These are phyloP conservation scores for Conchocele bisecta DNA, from an alignment of 2,888 invertebrate species.

Conservation along the genomic window DNA sequence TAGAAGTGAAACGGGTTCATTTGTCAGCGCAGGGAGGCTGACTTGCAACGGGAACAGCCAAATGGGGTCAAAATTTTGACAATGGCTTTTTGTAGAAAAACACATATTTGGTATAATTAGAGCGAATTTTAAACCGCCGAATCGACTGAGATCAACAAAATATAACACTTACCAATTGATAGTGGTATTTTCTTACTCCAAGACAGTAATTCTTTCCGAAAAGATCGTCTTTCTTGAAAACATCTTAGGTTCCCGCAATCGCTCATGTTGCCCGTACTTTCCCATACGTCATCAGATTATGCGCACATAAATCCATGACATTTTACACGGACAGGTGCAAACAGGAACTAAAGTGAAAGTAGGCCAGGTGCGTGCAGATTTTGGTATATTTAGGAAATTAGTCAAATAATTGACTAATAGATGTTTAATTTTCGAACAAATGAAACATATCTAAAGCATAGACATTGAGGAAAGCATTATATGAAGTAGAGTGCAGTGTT, in stretches of 20 bases:
- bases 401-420: too few species aligned
- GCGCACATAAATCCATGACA: conserved; percentile 72
- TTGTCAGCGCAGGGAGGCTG: conserved; percentile 40
- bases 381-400: too few species aligned
- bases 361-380: conserved; percentile 25
- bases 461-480: neutral
- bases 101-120: too few species aligned
- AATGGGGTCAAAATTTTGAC: conserved; percentile 73
- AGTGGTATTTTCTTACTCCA: conserved; percentile 83
- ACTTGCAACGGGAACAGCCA: conserved; percentile 56
- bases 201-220: conserved; percentile 82
- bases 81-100: conserved; percentile 66
- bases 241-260: conserved; percentile 81
- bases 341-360: conserved; percentile 54
- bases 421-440: too few species aligned
- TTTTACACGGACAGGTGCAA: conserved; percentile 71
- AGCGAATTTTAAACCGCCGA: too few species aligned
- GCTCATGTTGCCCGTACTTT: conserved; percentile 76
- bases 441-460: too few species aligned
- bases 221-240: conserved; percentile 79
- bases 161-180: conserved; percentile 75
- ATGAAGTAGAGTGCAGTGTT: neutral
- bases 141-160: too few species aligned
- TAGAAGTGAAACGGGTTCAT: neutral
- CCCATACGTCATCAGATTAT: conserved; percentile 69